Evolutionary conservation across 1,140 invertebrate species (phyloP), one percentile per base, ranked within the genome.

Genomic region (Heliconius hermathena): DNA sequence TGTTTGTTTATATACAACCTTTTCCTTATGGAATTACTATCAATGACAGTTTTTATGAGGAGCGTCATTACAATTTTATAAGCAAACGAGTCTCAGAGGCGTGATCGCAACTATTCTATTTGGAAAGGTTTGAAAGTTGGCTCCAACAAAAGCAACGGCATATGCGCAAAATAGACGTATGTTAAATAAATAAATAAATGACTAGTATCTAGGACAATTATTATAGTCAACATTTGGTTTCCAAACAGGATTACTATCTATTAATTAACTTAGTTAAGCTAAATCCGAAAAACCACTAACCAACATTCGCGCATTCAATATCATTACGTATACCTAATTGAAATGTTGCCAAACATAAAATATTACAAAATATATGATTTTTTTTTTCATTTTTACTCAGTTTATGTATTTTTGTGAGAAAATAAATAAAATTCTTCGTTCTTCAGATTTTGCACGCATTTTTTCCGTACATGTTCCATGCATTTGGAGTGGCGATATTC

Each of bases 201-300:
- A 4, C 3, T 46, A 41, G 9, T 60, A 66, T 66, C 13, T 13
- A 66, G 9, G 26, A 66, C 9, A 66, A 26, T 66, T 26, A 22
- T 22, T 29, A 26, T 66, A 66, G 26, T 20, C 16, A 20, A 52
- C 13, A 29, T 26, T 66, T 66, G 22, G 22, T 26, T 16, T 29
- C 60, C 60, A 29, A 66, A 66, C 26, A 66, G 60, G 60, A 66
- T 66, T 66, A 66, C 22, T 66, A 66, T 16, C n/a, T 66, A 66
- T 66, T 66, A 66, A 66, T 66, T 66, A 66, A 66, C 60, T 66
- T 66, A 66, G 60, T 66, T 66, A 66, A 66, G 60, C 60, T 29
- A 66, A 66, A 66, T 66, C 9, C 60, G 60, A 66, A 66, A 66
- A 66, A 66, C 60, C 60, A 29, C 54, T 20, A 20, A 52, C 49